These are phyloP conservation scores for Chaetophractus vellerosus DNA, from an alignment of 2,797 vertebrate species.

Conservation along the genomic window DNA sequence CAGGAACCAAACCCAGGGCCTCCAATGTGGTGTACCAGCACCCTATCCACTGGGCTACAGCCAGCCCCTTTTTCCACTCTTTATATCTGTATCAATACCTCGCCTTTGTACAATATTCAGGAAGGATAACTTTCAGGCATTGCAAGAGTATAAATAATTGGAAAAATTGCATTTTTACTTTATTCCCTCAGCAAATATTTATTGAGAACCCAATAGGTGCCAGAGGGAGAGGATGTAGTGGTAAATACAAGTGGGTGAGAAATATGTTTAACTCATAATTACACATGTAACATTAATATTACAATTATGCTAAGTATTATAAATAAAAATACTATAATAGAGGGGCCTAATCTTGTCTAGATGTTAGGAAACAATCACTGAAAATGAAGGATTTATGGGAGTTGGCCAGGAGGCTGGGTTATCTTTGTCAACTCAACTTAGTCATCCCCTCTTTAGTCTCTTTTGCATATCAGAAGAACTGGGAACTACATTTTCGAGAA, in stretches of 20 bases:
- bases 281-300: not conserved
- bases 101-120: not conserved
- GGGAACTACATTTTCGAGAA: constrained; percentile 24
- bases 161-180: constrained; percentile 36
- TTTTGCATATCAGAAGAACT: not conserved
- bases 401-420: not conserved
- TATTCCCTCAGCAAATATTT: constrained; percentile 18
- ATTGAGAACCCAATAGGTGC: not conserved
- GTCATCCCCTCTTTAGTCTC: not conserved
- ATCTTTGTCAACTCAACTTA: not conserved
- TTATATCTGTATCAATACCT: not conserved
- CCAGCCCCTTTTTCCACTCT: not conserved
- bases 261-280: constrained; percentile 15
- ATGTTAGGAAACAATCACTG: not conserved
- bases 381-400: not conserved
- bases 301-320: not conserved
- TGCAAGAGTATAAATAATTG: not conserved
- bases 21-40: too few relatives aligned
- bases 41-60: too few relatives aligned
- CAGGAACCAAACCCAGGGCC: too few relatives aligned
- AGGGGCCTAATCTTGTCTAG: not conserved
- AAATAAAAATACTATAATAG: constrained; percentile 20
- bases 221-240: not conserved
- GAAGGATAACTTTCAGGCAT: not conserved
- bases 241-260: not conserved